phyloP scores from a whole-genome alignment of 2,113 vertebrate genomes.

The Dinomys branickii region DNA sequence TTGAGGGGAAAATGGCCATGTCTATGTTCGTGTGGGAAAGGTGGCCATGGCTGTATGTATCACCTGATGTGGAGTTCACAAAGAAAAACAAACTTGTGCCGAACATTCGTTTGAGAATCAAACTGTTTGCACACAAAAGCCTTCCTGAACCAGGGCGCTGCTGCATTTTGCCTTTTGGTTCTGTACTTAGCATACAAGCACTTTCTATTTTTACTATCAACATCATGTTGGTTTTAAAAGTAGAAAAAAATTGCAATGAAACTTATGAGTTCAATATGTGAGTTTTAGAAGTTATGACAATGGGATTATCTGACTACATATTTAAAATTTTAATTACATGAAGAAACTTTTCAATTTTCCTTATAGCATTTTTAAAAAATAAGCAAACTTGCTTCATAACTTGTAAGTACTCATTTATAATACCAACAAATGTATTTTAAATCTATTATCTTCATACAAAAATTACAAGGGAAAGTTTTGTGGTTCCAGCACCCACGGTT shows the following conservation, averaged over 20 bases:
- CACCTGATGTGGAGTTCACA: neutral
- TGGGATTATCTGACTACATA: constrained; percentile 20
- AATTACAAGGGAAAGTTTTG: constrained; percentile 57
- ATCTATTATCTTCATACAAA: constrained; percentile 78
- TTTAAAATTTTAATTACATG: constrained; percentile 44
- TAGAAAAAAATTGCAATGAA: constrained; percentile 48
- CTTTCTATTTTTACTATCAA: constrained; percentile 32
- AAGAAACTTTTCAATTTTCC: constrained; percentile 33
- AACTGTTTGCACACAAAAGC: neutral
- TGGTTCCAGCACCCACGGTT: constrained; percentile 60
- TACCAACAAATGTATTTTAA: constrained; percentile 72
- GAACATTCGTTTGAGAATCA: neutral
- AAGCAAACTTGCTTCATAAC: constrained; percentile 72
- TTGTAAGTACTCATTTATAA: constrained; percentile 66
- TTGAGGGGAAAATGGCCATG: neutral
- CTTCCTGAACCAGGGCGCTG: neutral
- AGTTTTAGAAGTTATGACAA: constrained; percentile 50
- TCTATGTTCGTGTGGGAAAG: neutral
- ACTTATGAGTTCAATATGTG: constrained; percentile 5
- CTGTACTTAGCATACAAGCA: constrained; percentile 62
- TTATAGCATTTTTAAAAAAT: constrained; percentile 64
- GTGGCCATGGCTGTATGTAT: neutral
- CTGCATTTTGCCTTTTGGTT: constrained; percentile 39
- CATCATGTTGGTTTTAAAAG: constrained; percentile 63
- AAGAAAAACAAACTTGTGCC: neutral